These are phyloP conservation scores for Coenonympha glycerion DNA, from an alignment of 2,888 invertebrate species.

Conservation along the genomic window DNA sequence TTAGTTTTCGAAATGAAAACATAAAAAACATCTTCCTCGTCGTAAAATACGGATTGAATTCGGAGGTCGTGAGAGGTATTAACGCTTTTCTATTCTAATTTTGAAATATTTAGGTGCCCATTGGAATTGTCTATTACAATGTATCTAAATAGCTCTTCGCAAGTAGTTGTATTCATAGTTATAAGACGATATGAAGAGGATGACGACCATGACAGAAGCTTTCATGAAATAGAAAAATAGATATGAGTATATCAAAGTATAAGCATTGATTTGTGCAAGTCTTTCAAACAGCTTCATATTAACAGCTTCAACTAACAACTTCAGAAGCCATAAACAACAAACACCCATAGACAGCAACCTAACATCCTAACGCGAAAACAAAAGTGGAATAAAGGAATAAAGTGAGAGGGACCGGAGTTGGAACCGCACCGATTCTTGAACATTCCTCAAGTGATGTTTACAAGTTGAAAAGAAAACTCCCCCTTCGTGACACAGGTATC, in stretches of 20 bases:
- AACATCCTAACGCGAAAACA: conserved; percentile 11
- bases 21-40: conserved; percentile 27
- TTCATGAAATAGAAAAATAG: no score
- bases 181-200: no score
- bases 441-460: conserved; percentile 64
- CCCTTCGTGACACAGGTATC: conserved; percentile 41
- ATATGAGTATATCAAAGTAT: no score
- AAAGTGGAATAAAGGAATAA: conserved; percentile 30
- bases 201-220: no score
- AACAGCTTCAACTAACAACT: background rate
- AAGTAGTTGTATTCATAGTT: no score
- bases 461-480: conserved; percentile 57
- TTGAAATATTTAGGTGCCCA: background rate
- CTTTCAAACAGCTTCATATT: background rate
- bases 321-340: conserved; percentile 10
- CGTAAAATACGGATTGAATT: conserved; percentile 13
- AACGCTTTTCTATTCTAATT: background rate
- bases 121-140: background rate
- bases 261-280: no score
- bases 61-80: conserved; percentile 7
- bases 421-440: conserved; percentile 54
- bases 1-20: conserved; percentile 35
- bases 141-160: no score
- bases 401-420: conserved; percentile 44
- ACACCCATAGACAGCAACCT: conserved; percentile 1